Percentiles rank a stretch among this genome's conserved stretches.
Conservation (phyloP, 2,888 invertebrate genomes). For the Melieria crassipennis region DNA sequence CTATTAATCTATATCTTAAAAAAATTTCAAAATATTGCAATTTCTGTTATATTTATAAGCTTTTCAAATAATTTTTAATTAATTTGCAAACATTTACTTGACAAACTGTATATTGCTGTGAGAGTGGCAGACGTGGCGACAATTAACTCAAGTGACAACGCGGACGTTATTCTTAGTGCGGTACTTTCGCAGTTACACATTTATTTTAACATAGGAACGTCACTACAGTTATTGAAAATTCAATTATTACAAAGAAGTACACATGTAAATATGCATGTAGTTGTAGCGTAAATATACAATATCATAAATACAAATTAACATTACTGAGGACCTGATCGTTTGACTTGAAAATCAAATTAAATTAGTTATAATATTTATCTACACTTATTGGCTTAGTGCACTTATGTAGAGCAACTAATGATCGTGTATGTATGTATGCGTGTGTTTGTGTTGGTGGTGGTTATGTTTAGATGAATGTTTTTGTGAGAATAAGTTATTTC, state of each 20-base stretch:
- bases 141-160: too few relatives aligned
- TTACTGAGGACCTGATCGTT: constrained; percentile 18
- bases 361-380: constrained; percentile 47
- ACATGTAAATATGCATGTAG: background rate
- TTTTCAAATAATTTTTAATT: too few relatives aligned
- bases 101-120: too few relatives aligned
- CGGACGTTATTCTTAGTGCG: too few relatives aligned
- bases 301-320: constrained; percentile 17
- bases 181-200: background rate
- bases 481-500: constrained; percentile 2
- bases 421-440: background rate
- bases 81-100: too few relatives aligned
- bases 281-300: constrained; percentile 17
- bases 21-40: too few relatives aligned
- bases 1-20: too few relatives aligned
- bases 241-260: constrained; percentile 19
- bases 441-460: background rate
- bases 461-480: constrained; percentile 1
- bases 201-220: constrained; percentile 51
- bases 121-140: too few relatives aligned
- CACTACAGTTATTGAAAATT: constrained; percentile 44
- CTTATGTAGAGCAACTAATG: background rate
- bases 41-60: too few relatives aligned
- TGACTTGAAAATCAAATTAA: constrained; percentile 33
- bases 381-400: background rate